Conservation (phyloP, 2,797 vertebrate genomes). For the Discoglossus pictus region DNA sequence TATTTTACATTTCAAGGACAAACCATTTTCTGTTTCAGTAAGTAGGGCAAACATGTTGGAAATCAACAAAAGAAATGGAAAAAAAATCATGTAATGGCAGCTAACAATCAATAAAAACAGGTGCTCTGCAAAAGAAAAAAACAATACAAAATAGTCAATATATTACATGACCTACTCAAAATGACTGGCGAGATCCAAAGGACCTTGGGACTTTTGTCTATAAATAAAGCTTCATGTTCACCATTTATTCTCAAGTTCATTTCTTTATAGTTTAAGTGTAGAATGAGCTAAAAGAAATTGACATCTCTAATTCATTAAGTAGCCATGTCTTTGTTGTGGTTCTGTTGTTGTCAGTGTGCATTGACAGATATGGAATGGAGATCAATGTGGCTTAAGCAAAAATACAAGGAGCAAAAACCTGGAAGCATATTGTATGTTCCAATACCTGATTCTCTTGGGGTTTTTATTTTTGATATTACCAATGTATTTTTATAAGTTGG, state of each 20-base stretch:
- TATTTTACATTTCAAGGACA: slow-evolving; percentile 8
- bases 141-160: too few relatives aligned
- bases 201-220: slow-evolving; percentile 32
- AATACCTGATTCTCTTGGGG: too few relatives aligned
- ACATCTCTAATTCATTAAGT: slow-evolving; percentile 14
- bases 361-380: slow-evolving; percentile 10
- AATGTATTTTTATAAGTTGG: too few relatives aligned
- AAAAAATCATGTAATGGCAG: slow-evolving; percentile 42
- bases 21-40: slow-evolving; percentile 10
- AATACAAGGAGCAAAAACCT: not conserved
- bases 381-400: slow-evolving; percentile 11
- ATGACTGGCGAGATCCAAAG: slow-evolving; percentile 29
- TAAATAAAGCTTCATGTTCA: slow-evolving; percentile 29
- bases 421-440: too few relatives aligned
- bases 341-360: slow-evolving; percentile 13
- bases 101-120: slow-evolving; percentile 39
- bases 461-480: too few relatives aligned
- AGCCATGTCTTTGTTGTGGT: slow-evolving; percentile 29
- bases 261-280: slow-evolving; percentile 16
- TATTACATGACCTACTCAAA: slow-evolving; percentile 33
- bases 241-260: slow-evolving; percentile 13
- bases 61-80: slow-evolving; percentile 46
- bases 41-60: slow-evolving; percentile 38
- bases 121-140: slow-evolving; percentile 35
- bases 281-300: slow-evolving; percentile 35